Conservation (phyloP, 1,140 invertebrate species). For the Dendroctonus ponderosae region DNA sequence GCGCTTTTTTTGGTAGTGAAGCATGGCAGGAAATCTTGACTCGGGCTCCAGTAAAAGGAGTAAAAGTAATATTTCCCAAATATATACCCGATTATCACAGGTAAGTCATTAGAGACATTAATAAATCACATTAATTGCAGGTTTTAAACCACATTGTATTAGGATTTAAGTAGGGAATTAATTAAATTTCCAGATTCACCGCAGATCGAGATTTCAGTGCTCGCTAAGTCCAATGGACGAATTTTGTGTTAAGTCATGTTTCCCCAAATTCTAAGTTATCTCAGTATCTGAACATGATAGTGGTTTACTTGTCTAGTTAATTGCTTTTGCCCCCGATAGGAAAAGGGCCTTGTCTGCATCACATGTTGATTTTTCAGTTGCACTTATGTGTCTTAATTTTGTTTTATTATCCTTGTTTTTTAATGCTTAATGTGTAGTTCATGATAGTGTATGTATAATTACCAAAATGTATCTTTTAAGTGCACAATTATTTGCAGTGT, state of each 20-base stretch:
- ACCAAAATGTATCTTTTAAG: no score
- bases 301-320: no score
- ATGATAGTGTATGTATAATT: no score
- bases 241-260: no score
- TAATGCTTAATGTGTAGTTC: no score
- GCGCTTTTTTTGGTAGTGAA: constrained; percentile 29
- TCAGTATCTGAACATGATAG: no score
- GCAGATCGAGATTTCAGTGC: neutral
- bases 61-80: constrained; percentile 58
- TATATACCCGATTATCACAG: constrained; percentile 60
- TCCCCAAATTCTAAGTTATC: constrained; percentile 6
- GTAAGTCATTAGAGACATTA: constrained; percentile 43
- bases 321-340: no score
- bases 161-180: no score
- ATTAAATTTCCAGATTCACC: no score
- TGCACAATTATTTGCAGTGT: no score
- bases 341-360: neutral
- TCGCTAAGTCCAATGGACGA: neutral
- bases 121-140: neutral
- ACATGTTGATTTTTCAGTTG: neutral
- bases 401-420: no score
- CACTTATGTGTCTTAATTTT: neutral
- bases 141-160: no score
- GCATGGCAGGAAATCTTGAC: constrained; percentile 59
- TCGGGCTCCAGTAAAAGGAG: constrained; percentile 39